Evolutionary conservation across 2,888 invertebrate genomes (phyloP).

Genomic region (Cheilosia variabilis): DNA sequence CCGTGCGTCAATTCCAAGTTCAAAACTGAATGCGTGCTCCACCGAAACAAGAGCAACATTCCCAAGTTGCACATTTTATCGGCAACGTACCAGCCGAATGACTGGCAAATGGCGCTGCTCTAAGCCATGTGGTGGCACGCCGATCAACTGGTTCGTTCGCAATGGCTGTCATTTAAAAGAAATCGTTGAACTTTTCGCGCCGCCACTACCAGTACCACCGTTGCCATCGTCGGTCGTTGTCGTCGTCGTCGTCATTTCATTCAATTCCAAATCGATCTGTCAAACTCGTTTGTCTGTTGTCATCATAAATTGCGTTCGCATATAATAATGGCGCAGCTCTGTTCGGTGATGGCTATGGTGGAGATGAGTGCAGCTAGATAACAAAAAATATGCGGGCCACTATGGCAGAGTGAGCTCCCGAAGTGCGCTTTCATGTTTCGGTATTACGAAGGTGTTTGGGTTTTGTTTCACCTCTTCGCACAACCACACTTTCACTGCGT

Average conservation of each 20-base stretch:
- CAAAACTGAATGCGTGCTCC: conserved; percentile 53
- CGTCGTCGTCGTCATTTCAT: conserved; percentile 29
- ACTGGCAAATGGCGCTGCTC: not conserved
- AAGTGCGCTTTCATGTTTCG: conserved; percentile 1
- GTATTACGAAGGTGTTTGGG: not conserved
- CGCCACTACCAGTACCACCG: conserved; percentile 4
- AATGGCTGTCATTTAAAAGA: conserved; percentile 54
- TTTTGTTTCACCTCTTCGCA: not conserved
- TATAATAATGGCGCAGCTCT: not conserved
- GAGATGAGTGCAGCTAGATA: conserved; percentile 3
- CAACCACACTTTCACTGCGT: not conserved
- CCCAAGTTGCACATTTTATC: conserved; percentile 43
- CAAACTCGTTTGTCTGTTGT: conserved; percentile 43
- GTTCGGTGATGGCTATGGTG: too few species aligned
- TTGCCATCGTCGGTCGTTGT: conserved; percentile 18
- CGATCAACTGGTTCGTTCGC: conserved; percentile 51
- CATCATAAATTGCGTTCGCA: conserved; percentile 9
- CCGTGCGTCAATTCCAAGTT: conserved; percentile 45
- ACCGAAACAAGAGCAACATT: conserved; percentile 61
- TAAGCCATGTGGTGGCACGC: conserved; percentile 1
- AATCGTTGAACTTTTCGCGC: conserved; percentile 57
- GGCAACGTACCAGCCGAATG: conserved; percentile 1
- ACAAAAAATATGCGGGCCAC: not conserved
- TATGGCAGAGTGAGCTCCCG: conserved; percentile 4
- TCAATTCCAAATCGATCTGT: conserved; percentile 45